Evolutionary conservation across 2,888 invertebrate species (phyloP).

Genomic region (Heliconius ethilla): DNA sequence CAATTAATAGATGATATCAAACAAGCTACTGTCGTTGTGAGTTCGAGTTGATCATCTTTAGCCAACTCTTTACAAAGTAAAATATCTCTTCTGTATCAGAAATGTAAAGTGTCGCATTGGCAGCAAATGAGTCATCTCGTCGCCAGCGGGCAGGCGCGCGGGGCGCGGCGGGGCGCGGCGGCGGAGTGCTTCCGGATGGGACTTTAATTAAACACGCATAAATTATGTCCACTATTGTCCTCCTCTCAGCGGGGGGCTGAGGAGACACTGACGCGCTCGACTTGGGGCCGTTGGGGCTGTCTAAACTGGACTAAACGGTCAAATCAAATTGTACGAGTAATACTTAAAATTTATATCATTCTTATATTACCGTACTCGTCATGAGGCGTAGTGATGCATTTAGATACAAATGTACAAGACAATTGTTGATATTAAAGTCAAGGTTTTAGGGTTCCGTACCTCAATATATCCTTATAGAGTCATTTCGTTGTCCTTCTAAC

Average conservation of each 20-base stretch:
- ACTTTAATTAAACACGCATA: conserved; percentile 78
- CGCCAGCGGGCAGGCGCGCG: not conserved
- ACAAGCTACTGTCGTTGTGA: not conserved
- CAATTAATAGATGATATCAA: not conserved
- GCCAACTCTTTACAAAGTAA: no score
- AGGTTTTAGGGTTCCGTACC: not conserved
- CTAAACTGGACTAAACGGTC: not conserved
- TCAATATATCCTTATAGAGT: no score
- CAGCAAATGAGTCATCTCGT: conserved; percentile 37
- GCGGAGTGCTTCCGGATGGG: conserved; percentile 66
- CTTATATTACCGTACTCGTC: no score
- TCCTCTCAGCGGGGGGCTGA: not conserved
- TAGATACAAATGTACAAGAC: not conserved
- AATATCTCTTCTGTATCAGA: not conserved
- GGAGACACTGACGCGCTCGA: not conserved
- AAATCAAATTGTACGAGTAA: not conserved
- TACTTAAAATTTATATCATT: not conserved
- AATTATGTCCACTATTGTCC: conserved; percentile 55
- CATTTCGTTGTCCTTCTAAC: no score
- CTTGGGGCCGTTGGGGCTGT: not conserved
- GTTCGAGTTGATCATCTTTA: no score
- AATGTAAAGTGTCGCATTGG: conserved; percentile 28
- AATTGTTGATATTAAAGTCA: not conserved
- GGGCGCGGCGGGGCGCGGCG: conserved; percentile 36
- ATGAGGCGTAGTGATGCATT: not conserved